Conservation (phyloP, 2,888 invertebrate genomes). For the Amphipyra berbera region DNA sequence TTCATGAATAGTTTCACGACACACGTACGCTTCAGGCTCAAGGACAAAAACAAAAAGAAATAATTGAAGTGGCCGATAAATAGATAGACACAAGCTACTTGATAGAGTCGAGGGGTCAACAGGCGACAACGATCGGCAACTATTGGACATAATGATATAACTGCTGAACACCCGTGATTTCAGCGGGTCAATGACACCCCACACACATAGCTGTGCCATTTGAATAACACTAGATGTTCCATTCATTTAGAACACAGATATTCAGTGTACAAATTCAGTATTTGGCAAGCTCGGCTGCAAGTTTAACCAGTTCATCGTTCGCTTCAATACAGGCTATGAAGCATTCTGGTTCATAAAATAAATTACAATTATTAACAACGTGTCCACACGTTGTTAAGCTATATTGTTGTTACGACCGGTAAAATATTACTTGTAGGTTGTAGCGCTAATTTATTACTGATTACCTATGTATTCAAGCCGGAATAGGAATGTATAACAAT, state of each 20-base stretch:
- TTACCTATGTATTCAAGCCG: conserved; percentile 1
- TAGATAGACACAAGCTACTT: conserved; percentile 79
- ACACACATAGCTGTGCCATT: conserved; percentile 58
- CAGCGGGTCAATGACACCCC: conserved; percentile 80
- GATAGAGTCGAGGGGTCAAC: conserved; percentile 80
- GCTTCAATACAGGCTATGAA: conserved; percentile 8
- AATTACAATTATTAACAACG: conserved; percentile 43
- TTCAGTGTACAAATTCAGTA: conserved; percentile 33
- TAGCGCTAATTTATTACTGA: not conserved
- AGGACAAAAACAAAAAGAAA: conserved; percentile 74
- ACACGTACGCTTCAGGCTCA: conserved; percentile 60
- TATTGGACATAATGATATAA: conserved; percentile 81
- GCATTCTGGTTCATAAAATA: conserved; percentile 25
- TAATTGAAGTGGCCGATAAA: conserved; percentile 81
- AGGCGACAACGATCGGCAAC: conserved; percentile 76
- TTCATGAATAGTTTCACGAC: conserved; percentile 66
- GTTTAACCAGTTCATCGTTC: conserved; percentile 30
- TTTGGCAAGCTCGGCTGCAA: conserved; percentile 32
- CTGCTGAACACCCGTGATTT: conserved; percentile 83
- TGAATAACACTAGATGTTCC: conserved; percentile 47
- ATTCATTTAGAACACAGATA: conserved; percentile 36
- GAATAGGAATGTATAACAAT: not conserved
- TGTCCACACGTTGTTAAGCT: conserved; percentile 15
- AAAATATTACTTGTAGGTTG: conserved; percentile 6
- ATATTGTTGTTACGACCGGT: conserved; percentile 1